Evolutionary conservation across 2,888 invertebrate species (phyloP).

Genomic region (Diarsia mendica): DNA sequence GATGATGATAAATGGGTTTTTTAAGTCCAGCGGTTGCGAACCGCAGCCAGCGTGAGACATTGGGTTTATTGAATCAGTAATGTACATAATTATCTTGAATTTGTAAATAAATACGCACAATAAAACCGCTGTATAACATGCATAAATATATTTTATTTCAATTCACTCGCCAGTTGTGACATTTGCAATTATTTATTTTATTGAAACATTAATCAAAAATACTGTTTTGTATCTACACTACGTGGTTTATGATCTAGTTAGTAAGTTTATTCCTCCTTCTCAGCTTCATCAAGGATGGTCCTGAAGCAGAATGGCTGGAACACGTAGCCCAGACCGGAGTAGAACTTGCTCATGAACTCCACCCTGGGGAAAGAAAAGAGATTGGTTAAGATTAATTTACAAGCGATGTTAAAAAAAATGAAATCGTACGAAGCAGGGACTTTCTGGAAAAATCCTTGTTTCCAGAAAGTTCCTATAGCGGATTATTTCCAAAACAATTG

Average conservation of each 20-base stretch:
- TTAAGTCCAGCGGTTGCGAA: too few species aligned
- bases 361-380: slow-evolving; percentile 91
- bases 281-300: slow-evolving; percentile 91
- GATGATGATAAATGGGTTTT: too few species aligned
- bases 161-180: slow-evolving; percentile 80
- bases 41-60: too few species aligned
- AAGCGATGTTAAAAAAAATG: too few species aligned
- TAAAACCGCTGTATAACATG: slow-evolving; percentile 78
- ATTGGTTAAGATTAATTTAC: background rate
- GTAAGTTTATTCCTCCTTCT: slow-evolving; percentile 82
- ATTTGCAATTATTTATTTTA: slow-evolving; percentile 65
- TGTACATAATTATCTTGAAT: slow-evolving; percentile 1
- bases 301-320: slow-evolving; percentile 97
- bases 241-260: slow-evolving; percentile 49
- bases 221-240: slow-evolving; percentile 79
- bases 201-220: slow-evolving; percentile 72
- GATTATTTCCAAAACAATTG: too few species aligned
- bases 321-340: slow-evolving; percentile 94
- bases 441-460: too few species aligned
- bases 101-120: slow-evolving; percentile 62
- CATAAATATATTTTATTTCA: slow-evolving; percentile 81
- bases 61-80: background rate
- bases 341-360: slow-evolving; percentile 99
- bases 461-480: too few species aligned
- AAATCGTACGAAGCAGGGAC: too few species aligned